Evolutionary conservation across 2,888 invertebrate species (phyloP).

Genomic region (Palloptera scutellata): DNA sequence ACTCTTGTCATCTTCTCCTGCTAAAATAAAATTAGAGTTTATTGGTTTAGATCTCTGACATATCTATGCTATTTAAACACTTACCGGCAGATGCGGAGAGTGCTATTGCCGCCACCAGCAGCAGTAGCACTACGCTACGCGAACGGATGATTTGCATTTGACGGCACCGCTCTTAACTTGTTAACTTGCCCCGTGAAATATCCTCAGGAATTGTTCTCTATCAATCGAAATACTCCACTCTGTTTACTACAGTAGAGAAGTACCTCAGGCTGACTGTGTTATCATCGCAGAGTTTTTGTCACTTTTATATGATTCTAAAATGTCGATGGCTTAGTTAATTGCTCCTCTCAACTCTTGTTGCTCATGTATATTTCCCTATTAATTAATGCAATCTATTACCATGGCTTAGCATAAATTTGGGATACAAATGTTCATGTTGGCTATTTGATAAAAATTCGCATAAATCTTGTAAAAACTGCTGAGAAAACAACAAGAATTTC

Average conservation of each 20-base stretch:
- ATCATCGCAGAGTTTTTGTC: background rate
- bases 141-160: constrained; percentile 3
- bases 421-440: background rate
- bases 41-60: too few species aligned
- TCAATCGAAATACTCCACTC: background rate
- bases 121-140: background rate
- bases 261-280: background rate
- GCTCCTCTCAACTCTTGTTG: background rate
- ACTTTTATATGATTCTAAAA: background rate
- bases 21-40: background rate
- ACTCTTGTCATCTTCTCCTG: background rate
- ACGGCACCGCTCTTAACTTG: too few species aligned
- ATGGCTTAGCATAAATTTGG: background rate
- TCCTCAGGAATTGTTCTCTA: background rate
- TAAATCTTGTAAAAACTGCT: background rate
- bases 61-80: background rate
- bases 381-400: background rate
- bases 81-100: constrained; percentile 9
- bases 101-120: constrained; percentile 13
- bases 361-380: constrained; percentile 1
- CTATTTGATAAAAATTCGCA: background rate
- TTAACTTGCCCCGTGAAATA: background rate
- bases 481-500: background rate
- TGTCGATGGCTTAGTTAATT: background rate
- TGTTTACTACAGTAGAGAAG: background rate